Percentiles rank a stretch among this genome's conserved stretches.
phyloP scores from a whole-genome alignment of 1,140 invertebrate genomes.

The Drosophila saltans region DNA sequence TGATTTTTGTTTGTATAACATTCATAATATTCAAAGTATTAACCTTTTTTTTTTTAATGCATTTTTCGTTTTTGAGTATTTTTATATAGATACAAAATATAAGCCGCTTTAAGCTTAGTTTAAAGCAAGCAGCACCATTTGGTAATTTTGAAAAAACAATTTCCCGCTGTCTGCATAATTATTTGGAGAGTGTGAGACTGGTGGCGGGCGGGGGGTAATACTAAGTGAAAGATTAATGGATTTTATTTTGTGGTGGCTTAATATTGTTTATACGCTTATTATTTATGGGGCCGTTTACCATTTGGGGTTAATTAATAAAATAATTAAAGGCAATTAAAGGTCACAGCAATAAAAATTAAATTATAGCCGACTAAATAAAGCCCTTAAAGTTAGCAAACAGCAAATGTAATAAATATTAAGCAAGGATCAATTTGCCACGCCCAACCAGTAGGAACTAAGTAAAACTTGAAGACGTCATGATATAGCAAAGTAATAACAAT shows the following conservation, averaged over 20 bases:
- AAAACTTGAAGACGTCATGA: constrained; percentile 59
- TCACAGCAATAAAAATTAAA: constrained; percentile 7
- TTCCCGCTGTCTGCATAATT: constrained; percentile 28
- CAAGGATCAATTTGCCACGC: constrained; percentile 17
- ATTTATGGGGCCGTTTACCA: constrained; percentile 34
- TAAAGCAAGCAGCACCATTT: not conserved
- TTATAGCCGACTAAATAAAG: constrained; percentile 2
- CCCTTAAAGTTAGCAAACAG: constrained; percentile 1
- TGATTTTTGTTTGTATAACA: no score
- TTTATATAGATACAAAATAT: not conserved
- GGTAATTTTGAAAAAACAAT: not conserved
- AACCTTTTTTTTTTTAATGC: no score
- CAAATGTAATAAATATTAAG: constrained; percentile 21
- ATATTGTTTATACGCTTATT: constrained; percentile 38
- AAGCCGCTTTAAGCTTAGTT: constrained; percentile 1
- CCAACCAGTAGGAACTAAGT: constrained; percentile 5
- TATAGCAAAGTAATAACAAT: constrained; percentile 74
- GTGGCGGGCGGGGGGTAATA: constrained; percentile 13
- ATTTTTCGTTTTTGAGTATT: not conserved
- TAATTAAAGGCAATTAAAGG: constrained; percentile 30
- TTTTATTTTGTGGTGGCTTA: constrained; percentile 45
- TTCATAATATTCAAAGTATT: no score
- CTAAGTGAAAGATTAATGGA: constrained; percentile 58
- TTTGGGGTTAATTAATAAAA: constrained; percentile 31
- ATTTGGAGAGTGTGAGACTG: not conserved